A percentile compares a stretch with the other conserved stretches of the same genome.
Conservation (phyloP, 2,888 invertebrate species). For the Pachliopta kotzebuea region DNA sequence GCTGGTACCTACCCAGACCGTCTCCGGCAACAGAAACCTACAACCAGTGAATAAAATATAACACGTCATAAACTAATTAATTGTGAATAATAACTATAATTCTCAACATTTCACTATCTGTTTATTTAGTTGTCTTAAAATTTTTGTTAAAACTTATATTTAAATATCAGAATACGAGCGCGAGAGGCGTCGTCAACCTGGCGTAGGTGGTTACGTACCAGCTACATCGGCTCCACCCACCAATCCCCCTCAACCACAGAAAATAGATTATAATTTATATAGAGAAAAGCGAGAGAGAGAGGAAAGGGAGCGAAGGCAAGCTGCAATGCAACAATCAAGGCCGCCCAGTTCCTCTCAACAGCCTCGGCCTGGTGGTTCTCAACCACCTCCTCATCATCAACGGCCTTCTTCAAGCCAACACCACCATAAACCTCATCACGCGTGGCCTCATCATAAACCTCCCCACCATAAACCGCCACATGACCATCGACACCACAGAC, state of each 20-base stretch:
- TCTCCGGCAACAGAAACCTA: too few relatives aligned
- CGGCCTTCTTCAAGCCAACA: conserved; percentile 59
- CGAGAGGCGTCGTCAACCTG: conserved; percentile 65
- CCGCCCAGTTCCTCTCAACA: conserved; percentile 31
- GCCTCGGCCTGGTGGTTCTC: conserved; percentile 37
- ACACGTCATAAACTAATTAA: not conserved
- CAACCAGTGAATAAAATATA: too few relatives aligned
- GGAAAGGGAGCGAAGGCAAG: conserved; percentile 71
- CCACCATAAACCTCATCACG: conserved; percentile 60
- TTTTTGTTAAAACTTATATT: not conserved
- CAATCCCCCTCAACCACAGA: conserved; percentile 67
- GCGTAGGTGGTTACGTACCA: conserved; percentile 70
- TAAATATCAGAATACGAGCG: conserved; percentile 64
- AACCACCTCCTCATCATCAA: conserved; percentile 53
- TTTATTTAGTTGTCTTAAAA: not conserved
- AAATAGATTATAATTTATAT: conserved; percentile 81
- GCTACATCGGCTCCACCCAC: conserved; percentile 52
- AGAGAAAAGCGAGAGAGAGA: conserved; percentile 83
- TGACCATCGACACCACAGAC: conserved; percentile 43
- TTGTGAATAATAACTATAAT: not conserved
- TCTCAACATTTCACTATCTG: too few relatives aligned
- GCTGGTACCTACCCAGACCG: too few relatives aligned
- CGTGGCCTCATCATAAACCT: conserved; percentile 62
- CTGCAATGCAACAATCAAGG: conserved; percentile 46
- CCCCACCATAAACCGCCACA: conserved; percentile 58